phyloP scores from a whole-genome alignment of 2,797 vertebrate genomes.

The Sebastes hubbsi region DNA sequence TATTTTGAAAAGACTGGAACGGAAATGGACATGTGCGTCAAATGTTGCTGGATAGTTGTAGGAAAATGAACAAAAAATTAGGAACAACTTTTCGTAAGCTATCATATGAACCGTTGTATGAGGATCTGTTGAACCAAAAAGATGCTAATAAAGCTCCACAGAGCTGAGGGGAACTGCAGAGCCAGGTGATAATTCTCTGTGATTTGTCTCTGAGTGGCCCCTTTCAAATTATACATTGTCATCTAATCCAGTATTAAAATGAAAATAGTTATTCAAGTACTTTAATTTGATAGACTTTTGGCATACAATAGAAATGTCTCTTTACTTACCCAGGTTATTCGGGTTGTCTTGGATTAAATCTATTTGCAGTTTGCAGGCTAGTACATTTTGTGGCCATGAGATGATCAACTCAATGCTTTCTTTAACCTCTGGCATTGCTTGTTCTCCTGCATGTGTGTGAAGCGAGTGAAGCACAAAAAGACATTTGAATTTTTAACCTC shows the following conservation, averaged over 20 bases:
- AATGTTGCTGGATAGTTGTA: too few species aligned
- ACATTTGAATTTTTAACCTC: slow-evolving; percentile 17
- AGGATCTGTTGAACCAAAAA: too few species aligned
- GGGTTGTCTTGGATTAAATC: not conserved
- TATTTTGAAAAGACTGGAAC: too few species aligned
- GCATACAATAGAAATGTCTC: too few species aligned
- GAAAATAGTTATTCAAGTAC: not conserved
- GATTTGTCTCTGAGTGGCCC: not conserved
- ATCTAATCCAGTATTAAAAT: not conserved
- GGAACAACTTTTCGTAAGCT: too few species aligned
- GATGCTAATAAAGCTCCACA: too few species aligned
- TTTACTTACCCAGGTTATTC: too few species aligned
- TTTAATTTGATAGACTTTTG: not conserved
- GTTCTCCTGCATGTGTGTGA: not conserved
- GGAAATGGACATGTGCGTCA: too few species aligned
- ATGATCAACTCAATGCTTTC: not conserved
- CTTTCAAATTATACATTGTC: not conserved
- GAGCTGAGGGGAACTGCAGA: too few species aligned
- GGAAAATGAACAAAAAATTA: too few species aligned
- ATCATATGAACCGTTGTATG: too few species aligned
- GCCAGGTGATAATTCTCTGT: not conserved
- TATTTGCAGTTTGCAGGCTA: not conserved
- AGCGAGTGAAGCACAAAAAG: slow-evolving; percentile 2
- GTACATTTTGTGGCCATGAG: not conserved
- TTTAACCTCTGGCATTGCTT: not conserved